Evolutionary conservation across 2,888 invertebrate genomes (phyloP).

Genomic region (Phytoseiulus persimilis): DNA sequence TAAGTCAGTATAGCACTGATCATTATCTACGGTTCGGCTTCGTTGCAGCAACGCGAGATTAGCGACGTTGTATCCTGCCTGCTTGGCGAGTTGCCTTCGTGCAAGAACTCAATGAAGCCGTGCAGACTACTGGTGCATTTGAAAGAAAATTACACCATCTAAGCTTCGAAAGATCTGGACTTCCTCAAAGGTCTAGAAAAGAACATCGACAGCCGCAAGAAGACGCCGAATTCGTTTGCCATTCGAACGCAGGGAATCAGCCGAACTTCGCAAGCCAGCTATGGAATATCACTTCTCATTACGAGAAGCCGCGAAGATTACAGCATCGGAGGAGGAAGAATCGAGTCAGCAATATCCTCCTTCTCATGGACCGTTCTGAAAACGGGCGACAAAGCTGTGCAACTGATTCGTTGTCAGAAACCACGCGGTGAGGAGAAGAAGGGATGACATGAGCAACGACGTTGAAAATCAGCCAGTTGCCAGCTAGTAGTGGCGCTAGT

Average conservation of each 20-base stretch:
- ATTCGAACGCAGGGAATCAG: slow-evolving; percentile 1
- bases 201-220: neutral
- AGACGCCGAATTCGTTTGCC: too few relatives aligned
- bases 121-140: neutral
- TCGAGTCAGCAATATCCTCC: slow-evolving; percentile 29
- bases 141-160: slow-evolving; percentile 8
- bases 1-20: neutral
- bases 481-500: too few relatives aligned
- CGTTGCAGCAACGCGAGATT: slow-evolving; percentile 39
- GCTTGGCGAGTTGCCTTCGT: slow-evolving; percentile 32
- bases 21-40: slow-evolving; percentile 39
- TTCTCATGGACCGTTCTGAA: slow-evolving; percentile 39
- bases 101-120: slow-evolving; percentile 40
- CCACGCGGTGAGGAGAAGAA: slow-evolving; percentile 41
- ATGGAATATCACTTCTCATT: slow-evolving; percentile 40
- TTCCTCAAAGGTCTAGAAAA: slow-evolving; percentile 35
- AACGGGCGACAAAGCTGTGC: slow-evolving; percentile 40
- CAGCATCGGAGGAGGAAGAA: too few relatives aligned
- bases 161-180: slow-evolving; percentile 20
- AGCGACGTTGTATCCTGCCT: neutral
- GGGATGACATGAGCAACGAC: slow-evolving; percentile 41
- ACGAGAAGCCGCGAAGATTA: slow-evolving; percentile 38
- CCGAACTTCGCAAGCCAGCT: neutral
- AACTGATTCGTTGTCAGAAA: slow-evolving; percentile 40
- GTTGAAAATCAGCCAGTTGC: slow-evolving; percentile 41